Evolutionary conservation across 2,888 invertebrate species (phyloP), one percentile per base, ranked within the genome.

Genomic region (Caenorhabditis macrosperma): DNA sequence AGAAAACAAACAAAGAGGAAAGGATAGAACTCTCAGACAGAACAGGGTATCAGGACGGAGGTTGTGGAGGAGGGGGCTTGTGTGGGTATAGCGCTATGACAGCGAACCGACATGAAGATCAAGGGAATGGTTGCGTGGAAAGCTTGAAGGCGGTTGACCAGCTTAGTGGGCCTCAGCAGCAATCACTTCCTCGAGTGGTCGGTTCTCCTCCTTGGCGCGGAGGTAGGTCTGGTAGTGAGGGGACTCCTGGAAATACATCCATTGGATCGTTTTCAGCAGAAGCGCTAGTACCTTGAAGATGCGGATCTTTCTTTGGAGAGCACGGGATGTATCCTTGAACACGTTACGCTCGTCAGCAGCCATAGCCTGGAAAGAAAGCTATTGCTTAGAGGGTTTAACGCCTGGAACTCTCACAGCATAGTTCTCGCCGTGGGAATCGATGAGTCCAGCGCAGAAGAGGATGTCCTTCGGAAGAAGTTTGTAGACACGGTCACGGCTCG

Each of bases 381-480:
- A 35, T n/a, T 28, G 61, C 76, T 64, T 33, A 24, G 17, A 72
- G 46, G 35, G 50, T 22, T 48, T n/a, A n/a, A n/a, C n/a, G 26
- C 7, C 2, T 0, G 41, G 17, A 24, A 2, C 5, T 6, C 82
- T 75, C 67, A 87, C 82, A 63, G 83, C 76, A 76, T 79, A 87
- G 81, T 88, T 75, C 9, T 87, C 87, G 66, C 88, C 88, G 77
- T 87, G 81, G 26, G 81, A 71, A n/a, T 88, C 88, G 48, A 88
- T 87, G 81, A 89, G 81, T 63, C 85, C 78, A 22, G 87, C 82
- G 77, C 89, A 89, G 86, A 85, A 89, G 59, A 88, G 77, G 68
- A 89, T 85, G 69, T 89, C 89, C 63, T 85, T 86, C 20, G 87
- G 88, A 54, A 88, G 80, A 48, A 89, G 82, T 55, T 86, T 86